These are phyloP conservation scores for Pocillopora grandis DNA, from an alignment of 92 coral and sea anemone genomes.

Conservation along the genomic window DNA sequence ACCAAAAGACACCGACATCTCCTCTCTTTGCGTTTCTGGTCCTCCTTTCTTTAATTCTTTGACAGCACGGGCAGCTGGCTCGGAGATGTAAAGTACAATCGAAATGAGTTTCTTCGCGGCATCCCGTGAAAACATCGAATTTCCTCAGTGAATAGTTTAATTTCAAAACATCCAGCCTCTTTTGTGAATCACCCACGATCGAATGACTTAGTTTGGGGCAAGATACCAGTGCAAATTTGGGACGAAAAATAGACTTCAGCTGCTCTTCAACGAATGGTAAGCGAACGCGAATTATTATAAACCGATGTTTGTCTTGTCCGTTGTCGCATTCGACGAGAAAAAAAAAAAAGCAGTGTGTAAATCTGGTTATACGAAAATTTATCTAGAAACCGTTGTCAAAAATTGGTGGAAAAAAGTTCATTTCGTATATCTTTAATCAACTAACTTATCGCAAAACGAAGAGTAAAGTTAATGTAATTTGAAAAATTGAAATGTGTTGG, in stretches of 20 bases:
- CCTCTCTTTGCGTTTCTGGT: neutral
- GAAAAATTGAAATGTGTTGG: neutral
- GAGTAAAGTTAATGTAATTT: too few species aligned
- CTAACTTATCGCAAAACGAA: too few species aligned
- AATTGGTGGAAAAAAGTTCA: too few species aligned
- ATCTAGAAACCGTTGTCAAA: too few species aligned
- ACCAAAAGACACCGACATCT: constrained; percentile 25
- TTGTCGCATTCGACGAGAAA: neutral
- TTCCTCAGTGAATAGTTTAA: neutral
- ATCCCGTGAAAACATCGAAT: neutral
- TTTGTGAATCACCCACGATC: neutral
- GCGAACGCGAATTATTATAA: neutral
- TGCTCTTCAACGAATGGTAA: neutral
- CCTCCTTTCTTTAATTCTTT: constrained; percentile 1
- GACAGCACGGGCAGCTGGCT: constrained; percentile 33
- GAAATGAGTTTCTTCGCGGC: neutral
- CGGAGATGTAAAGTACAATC: neutral
- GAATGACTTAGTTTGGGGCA: neutral
- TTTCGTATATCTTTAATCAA: too few species aligned
- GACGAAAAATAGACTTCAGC: neutral
- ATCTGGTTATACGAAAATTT: too few species aligned
- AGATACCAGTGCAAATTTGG: neutral
- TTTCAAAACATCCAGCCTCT: neutral
- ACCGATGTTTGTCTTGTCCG: neutral
- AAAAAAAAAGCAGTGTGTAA: too few species aligned